Evolutionary conservation across 2,888 invertebrate species (phyloP), one percentile per base, ranked within the genome.

Genomic region (Lissocephala sabroskyi): DNA sequence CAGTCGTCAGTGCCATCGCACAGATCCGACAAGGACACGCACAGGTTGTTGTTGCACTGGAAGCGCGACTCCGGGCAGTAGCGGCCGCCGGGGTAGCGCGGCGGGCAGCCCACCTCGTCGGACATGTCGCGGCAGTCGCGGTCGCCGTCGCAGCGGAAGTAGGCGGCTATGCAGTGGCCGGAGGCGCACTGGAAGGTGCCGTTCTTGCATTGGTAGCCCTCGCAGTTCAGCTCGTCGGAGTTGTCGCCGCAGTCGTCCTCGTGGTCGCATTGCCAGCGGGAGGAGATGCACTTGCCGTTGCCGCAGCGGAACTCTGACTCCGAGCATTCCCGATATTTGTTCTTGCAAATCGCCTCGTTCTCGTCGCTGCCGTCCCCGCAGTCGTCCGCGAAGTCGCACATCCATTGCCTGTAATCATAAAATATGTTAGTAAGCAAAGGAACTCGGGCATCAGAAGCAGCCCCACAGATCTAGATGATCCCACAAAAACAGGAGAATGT

Each of bases 221-320:
- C 90, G 76, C 96, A 96, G 44, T 90, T 90, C 51, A 90, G 85
- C 82, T 97, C 96, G 79, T 99, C 98, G 2, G 94, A 92, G 66
- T 93, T 93, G 82, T 98, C 98, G 0, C 96, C 96, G 76, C 98
- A 98, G 81, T 98, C 98, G 80, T 97, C 95, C 82, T 97, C 97
- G 84, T 94, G 94, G 80, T 98, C 97, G 83, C 98, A 98, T 32
- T 94, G 89, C 96, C 96, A 97, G 55, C 96, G 87, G 0, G 92
- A 92, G 0, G 96, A 95, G 42, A 97, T 95, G 79, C 96, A 97
- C 79, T 94, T 95, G 30, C 94, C 93, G 78, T 96, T 96, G 37
- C 86, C 88, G 79, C 96, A 97, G 45, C 88, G 89, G 87, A 95
- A 96, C 80, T 96, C 96, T 0, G 94, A 95, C 81, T 97, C 97